Evolutionary conservation across 2,797 vertebrate genomes (phyloP), one percentile per base, ranked within the genome.

Genomic region (Spea hammondii): DNA sequence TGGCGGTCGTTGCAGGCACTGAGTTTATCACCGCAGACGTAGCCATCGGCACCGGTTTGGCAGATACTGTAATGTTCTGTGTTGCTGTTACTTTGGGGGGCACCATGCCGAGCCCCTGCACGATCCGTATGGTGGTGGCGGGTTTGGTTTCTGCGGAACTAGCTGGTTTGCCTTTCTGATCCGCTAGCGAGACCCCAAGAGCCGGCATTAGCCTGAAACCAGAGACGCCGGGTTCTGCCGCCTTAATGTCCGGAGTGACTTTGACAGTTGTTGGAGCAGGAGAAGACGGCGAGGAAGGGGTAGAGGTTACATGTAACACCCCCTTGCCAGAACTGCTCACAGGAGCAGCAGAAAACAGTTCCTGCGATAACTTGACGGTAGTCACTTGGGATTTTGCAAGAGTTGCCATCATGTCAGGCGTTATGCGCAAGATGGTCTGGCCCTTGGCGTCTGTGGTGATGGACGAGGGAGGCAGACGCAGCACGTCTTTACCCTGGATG

Each of bases 381-480:
- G 97, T 94, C 47, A 98, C 94, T 59, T 97, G 97, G 44, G 96
- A 97, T 86, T 98, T 98, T 82, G 97, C 93, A 32, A 99, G 89
- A 0, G 98, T 98, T n/a, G 97, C 98, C 97, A 99, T 98, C 98
- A 99, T 98, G 91, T 99, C 98, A 0, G 97, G 97, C 4, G 98
- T 99, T 87, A 99, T 98, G 14, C 97, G 94, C 79, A 99, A 88
- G 83, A 99, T 97, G 0, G 98, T 99, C 90, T 99, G 98, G 5
- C 97, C 98, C 86, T 99, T 99, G 0, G 97, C 91, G 0, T 99
- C 98, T 0, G 97, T 99, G 83, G 96, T 99, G 89, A 99, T 99
- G 78, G 98, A 99, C 44, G 97, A 99, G 0, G 97, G 94, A 0
- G 97, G 96, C 3, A 99, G 93, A 4, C 96, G 97, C 6, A 99